Evolutionary conservation across 2,113 vertebrate genomes (phyloP), one percentile per base, ranked within the genome.

Genomic region (Myanophis thanlyinensis): DNA sequence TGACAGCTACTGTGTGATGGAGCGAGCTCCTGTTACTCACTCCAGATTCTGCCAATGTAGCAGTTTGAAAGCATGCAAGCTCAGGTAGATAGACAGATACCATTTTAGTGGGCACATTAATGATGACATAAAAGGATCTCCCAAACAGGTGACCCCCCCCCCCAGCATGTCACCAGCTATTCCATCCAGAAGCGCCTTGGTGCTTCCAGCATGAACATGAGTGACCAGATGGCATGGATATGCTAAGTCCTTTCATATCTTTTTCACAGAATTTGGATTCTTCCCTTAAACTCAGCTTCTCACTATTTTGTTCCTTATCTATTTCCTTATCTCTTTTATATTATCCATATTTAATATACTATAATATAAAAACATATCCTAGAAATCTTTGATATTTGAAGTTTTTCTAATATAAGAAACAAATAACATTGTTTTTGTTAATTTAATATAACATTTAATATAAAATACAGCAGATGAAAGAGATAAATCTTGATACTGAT

Each of bases 401-500:
- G 18, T 85, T 48, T 48, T 89, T 92, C 20, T 53, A 56, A 85
- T 56, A 85, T 6, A 1, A 59, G 23, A 87, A 62, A 40, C 48
- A 93, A 54, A 56, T 30, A 80, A 23, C 87, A 44, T 56, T 85
- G 73, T 25, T 92, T 92, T 46, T 90, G 86, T 62, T 59, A 85
- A 88, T 54, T 80, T 87, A n/a, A 91, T 86, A 87, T 23, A 25
- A 56, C 52, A 85, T 91, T 73, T 35, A n/a, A 91, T 86, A 87
- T 23, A 25, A 56, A 49, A 85, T 91, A 85, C 35, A 4, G 27
- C 3, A 30, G 89, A 44, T 90, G 13, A 13, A 91, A 47, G 92
- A 95, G 1, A 51, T 18, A 12, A n/a, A 49, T 87, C 23, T 1
- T 91, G 90, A 88, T 87, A 27, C 3, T 20, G 87, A 80, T 87